These are phyloP conservation scores for Pseudorhombus dupliciocellatus DNA, from an alignment of 2,113 vertebrate species.

Conservation along the genomic window DNA sequence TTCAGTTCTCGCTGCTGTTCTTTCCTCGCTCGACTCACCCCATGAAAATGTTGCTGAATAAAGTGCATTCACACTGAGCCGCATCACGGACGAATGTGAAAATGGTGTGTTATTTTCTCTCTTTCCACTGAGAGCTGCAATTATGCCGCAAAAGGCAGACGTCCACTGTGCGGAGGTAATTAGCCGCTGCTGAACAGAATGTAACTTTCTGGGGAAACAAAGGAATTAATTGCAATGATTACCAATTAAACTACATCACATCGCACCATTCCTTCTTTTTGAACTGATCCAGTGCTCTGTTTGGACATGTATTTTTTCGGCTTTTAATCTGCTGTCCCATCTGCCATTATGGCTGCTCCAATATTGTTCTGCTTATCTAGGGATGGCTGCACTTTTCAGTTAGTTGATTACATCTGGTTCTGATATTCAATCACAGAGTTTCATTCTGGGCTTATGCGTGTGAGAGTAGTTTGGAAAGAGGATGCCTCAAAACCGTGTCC, in stretches of 20 bases:
- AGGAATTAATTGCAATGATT: constrained; percentile 75
- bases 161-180: constrained; percentile 69
- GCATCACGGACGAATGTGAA: constrained; percentile 33
- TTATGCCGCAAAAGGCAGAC: constrained; percentile 63
- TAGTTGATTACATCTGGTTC: constrained; percentile 1
- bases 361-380: constrained; percentile 1
- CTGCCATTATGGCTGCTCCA: constrained; percentile 35
- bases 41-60: background rate
- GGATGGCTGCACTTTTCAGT: constrained; percentile 2
- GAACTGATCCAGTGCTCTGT: constrained; percentile 16
- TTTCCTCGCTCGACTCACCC: background rate
- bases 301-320: constrained; percentile 52
- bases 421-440: constrained; percentile 15
- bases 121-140: constrained; percentile 62
- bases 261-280: constrained; percentile 14
- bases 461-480: constrained; percentile 6
- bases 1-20: background rate
- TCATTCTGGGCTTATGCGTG: background rate
- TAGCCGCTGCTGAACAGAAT: constrained; percentile 61
- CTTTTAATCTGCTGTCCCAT: constrained; percentile 53
- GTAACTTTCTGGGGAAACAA: constrained; percentile 62
- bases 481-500: background rate
- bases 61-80: background rate
- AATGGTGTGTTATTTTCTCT: constrained; percentile 57
- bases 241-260: constrained; percentile 66